Percentiles rank a stretch among this genome's conserved stretches.
Evolutionary conservation across 2,797 vertebrate species (phyloP).

Genomic region (Rhinichthys osculus): DNA sequence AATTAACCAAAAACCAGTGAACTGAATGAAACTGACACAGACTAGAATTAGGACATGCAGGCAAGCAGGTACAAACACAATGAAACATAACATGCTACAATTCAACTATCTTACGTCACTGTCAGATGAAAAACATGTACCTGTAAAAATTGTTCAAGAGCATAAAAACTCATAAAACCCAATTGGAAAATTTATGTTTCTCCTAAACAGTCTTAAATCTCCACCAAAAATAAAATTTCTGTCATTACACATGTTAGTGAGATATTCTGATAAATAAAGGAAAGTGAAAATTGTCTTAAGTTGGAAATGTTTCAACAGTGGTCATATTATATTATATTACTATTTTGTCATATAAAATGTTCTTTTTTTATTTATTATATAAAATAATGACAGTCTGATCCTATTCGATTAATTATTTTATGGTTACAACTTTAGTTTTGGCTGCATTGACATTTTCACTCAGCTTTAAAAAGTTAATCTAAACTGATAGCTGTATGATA

Average conservation of each 20-base stretch:
- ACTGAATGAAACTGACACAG: too few relatives aligned
- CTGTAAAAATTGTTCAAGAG: not conserved
- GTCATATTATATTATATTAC: not conserved
- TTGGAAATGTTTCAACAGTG: not conserved
- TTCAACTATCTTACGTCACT: not conserved
- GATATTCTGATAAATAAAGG: too few relatives aligned
- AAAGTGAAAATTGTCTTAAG: too few relatives aligned
- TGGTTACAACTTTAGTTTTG: not conserved
- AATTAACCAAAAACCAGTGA: too few relatives aligned
- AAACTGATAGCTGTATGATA: conserved; percentile 63
- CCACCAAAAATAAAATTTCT: not conserved
- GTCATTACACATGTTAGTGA: not conserved
- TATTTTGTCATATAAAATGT: not conserved
- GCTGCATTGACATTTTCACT: conserved; percentile 28
- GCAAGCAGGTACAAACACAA: too few relatives aligned
- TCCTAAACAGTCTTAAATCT: not conserved
- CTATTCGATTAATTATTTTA: not conserved
- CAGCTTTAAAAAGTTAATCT: not conserved
- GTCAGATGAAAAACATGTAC: not conserved
- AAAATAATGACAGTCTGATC: not conserved
- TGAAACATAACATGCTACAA: too few relatives aligned
- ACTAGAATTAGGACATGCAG: too few relatives aligned
- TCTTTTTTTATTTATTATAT: not conserved
- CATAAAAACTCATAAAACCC: not conserved
- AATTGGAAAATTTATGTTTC: too few relatives aligned